Percentiles rank a stretch among this genome's conserved stretches.
Evolutionary conservation across 1,140 invertebrate species (phyloP).

Genomic region (Samia ricini): DNA sequence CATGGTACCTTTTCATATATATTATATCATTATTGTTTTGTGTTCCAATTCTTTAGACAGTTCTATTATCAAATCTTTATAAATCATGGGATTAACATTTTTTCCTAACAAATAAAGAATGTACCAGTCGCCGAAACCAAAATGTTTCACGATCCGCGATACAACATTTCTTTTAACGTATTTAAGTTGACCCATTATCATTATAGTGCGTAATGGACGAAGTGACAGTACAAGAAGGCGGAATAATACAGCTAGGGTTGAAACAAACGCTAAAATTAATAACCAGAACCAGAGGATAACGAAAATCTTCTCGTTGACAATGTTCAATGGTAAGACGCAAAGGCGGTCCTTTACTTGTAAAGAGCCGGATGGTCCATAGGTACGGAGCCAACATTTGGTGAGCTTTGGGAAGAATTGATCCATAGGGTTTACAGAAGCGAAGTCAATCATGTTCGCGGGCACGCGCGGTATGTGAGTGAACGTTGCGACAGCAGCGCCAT

Average conservation of each 20-base stretch:
- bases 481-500: conserved; percentile 80
- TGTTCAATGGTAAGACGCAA: conserved; percentile 87
- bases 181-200: conserved; percentile 78
- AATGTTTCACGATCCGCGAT: conserved; percentile 75
- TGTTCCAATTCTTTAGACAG: conserved; percentile 61
- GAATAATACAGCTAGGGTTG: conserved; percentile 82
- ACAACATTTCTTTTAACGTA: conserved; percentile 72
- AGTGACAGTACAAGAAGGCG: conserved; percentile 74
- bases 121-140: conserved; percentile 84
- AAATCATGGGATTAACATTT: conserved; percentile 82
- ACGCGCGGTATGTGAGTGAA: conserved; percentile 61
- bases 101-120: conserved; percentile 82
- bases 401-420: conserved; percentile 84
- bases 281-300: conserved; percentile 91
- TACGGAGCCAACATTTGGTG: conserved; percentile 87
- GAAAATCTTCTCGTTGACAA: conserved; percentile 90
- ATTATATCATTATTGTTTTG: conserved; percentile 47
- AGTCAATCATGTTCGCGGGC: conserved; percentile 38
- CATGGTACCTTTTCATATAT: no score
- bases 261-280: conserved; percentile 81
- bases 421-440: conserved; percentile 75
- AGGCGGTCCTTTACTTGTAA: conserved; percentile 81
- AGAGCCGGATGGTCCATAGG: conserved; percentile 81
- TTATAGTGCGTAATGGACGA: conserved; percentile 71
- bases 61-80: conserved; percentile 77